These are phyloP conservation scores for Timandra comae DNA, from an alignment of 2,888 invertebrate species.

Conservation along the genomic window DNA sequence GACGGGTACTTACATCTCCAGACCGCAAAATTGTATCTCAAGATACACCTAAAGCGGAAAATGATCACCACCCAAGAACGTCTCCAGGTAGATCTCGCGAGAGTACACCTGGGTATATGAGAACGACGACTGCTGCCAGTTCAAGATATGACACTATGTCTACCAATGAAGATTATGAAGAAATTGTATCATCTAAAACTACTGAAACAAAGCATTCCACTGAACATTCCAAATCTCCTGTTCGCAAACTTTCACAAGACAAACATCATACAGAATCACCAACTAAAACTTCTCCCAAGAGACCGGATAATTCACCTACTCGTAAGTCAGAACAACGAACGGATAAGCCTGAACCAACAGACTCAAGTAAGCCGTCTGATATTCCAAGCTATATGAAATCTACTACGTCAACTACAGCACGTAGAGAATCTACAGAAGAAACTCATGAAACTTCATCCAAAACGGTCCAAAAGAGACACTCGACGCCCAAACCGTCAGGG, in stretches of 20 bases:
- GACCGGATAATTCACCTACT: slow-evolving; percentile 5
- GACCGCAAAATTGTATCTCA: slow-evolving; percentile 5
- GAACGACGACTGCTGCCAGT: slow-evolving; percentile 4
- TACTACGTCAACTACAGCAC: slow-evolving; percentile 5
- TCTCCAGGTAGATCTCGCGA: slow-evolving; percentile 1
- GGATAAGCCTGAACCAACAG: too few species aligned
- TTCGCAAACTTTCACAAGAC: background rate
- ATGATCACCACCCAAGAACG: background rate
- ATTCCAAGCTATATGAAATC: slow-evolving; percentile 8
- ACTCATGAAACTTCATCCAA: slow-evolving; percentile 4
- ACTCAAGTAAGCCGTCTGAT: too few species aligned
- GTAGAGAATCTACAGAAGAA: slow-evolving; percentile 8
- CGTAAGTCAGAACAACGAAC: slow-evolving; percentile 2
- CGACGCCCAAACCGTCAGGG: slow-evolving; percentile 1
- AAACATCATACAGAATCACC: slow-evolving; percentile 3
- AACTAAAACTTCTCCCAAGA: slow-evolving; percentile 1
- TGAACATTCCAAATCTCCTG: slow-evolving; percentile 1
- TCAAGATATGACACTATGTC: slow-evolving; percentile 9
- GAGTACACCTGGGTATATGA: slow-evolving; percentile 8
- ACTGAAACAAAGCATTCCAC: slow-evolving; percentile 3
- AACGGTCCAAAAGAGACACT: slow-evolving; percentile 3
- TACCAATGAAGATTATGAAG: slow-evolving; percentile 7
- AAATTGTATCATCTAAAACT: slow-evolving; percentile 3
- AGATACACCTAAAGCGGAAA: slow-evolving; percentile 1
- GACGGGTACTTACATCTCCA: too few species aligned